These are phyloP conservation scores for Rhamphomyia laevipes DNA, from an alignment of 2,888 invertebrate species.

Conservation along the genomic window DNA sequence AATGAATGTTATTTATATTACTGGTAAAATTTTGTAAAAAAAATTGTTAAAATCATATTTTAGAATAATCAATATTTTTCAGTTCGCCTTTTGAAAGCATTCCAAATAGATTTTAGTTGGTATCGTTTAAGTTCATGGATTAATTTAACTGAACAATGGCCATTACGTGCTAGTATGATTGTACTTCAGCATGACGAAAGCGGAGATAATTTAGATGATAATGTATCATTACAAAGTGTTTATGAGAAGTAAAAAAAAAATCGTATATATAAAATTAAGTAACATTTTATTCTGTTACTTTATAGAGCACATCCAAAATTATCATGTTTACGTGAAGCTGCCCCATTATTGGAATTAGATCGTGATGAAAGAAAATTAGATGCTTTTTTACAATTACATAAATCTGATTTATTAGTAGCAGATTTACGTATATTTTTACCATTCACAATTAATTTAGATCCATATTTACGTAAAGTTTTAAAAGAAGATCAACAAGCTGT, in stretches of 20 bases:
- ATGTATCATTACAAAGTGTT: slow-evolving; percentile 72
- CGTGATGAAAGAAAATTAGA: slow-evolving; percentile 91
- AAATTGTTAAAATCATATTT: neutral
- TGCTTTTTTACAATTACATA: slow-evolving; percentile 81
- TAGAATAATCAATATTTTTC: slow-evolving; percentile 16
- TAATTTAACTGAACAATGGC: slow-evolving; percentile 98
- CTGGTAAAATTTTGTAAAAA: slow-evolving; percentile 45
- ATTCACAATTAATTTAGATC: slow-evolving; percentile 96
- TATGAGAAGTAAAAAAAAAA: slow-evolving; percentile 73
- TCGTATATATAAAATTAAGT: neutral
- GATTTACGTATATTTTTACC: slow-evolving; percentile 92
- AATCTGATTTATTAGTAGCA: slow-evolving; percentile 69
- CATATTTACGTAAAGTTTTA: slow-evolving; percentile 92
- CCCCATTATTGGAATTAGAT: slow-evolving; percentile 82
- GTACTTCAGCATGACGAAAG: slow-evolving; percentile 85
- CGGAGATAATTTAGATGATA: slow-evolving; percentile 79
- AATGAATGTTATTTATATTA: slow-evolving; percentile 95
- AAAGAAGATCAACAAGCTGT: slow-evolving; percentile 66
- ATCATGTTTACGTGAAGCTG: slow-evolving; percentile 73
- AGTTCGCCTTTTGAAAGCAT: slow-evolving; percentile 93
- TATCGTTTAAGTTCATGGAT: slow-evolving; percentile 96
- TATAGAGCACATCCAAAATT: slow-evolving; percentile 68
- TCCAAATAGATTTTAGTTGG: slow-evolving; percentile 99
- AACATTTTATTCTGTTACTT: neutral
- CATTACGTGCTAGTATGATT: slow-evolving; percentile 94